These are phyloP conservation scores for Caloenas nicobarica DNA, from an alignment of 2,113 vertebrate genomes.

Conservation along the genomic window DNA sequence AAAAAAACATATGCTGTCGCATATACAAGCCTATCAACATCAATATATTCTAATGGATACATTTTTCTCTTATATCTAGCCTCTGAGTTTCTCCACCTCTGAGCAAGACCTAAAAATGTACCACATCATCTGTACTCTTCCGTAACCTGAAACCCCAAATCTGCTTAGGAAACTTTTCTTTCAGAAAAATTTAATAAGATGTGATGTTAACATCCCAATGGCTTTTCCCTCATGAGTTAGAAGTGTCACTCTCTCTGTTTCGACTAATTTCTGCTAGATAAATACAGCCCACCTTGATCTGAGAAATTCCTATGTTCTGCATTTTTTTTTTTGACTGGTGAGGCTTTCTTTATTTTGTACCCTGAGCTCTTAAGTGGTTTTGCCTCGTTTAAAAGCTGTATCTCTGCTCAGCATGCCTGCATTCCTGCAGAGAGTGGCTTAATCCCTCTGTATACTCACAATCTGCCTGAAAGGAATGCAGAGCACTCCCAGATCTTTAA, in stretches of 20 bases:
- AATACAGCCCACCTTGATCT: background rate
- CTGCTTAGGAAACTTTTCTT: background rate
- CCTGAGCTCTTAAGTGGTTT: background rate
- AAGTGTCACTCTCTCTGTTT: background rate
- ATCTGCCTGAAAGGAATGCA: background rate
- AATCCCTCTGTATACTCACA: constrained; percentile 30
- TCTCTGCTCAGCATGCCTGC: background rate
- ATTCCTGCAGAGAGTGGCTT: constrained; percentile 44
- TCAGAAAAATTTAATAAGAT: background rate
- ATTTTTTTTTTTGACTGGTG: background rate
- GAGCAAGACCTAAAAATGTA: background rate
- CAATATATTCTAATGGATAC: background rate
- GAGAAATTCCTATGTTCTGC: background rate
- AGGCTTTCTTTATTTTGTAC: background rate
- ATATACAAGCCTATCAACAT: background rate
- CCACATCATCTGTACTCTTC: background rate
- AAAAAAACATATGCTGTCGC: background rate
- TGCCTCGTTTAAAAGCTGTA: constrained; percentile 13
- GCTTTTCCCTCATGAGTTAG: background rate
- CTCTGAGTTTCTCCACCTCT: background rate
- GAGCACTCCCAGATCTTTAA: constrained; percentile 27
- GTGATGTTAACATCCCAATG: background rate
- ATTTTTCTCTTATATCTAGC: background rate
- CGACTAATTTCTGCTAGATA: background rate
- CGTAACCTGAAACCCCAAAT: background rate